Evolutionary conservation across 2,113 vertebrate species (phyloP).

Genomic region (Gopherus flavomarginatus): DNA sequence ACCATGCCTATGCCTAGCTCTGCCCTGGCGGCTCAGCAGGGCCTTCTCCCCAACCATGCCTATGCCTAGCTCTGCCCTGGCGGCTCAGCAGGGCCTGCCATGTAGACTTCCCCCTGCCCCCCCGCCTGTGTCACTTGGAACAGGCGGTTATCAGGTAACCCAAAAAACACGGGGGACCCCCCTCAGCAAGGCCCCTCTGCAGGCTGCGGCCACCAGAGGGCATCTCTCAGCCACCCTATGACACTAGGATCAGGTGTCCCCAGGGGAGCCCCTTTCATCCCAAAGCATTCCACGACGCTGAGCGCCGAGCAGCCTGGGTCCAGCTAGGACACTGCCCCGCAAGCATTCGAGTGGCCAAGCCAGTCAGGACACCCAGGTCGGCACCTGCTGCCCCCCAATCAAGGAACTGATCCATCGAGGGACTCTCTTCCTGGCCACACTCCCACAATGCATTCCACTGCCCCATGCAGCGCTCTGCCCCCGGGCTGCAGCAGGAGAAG

Average conservation of each 20-base stretch:
- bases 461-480: not conserved
- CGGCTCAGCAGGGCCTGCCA: not conserved
- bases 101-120: too few species aligned
- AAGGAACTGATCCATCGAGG: not conserved
- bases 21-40: too few species aligned
- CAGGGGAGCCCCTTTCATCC: not conserved
- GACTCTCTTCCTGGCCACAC: not conserved
- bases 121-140: too few species aligned
- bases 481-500: not conserved
- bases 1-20: not conserved
- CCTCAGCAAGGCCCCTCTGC: not conserved
- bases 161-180: not conserved
- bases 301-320: not conserved
- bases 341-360: too few species aligned
- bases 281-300: not conserved
- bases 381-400: not conserved
- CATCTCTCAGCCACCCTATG: too few species aligned
- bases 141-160: not conserved
- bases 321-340: too few species aligned
- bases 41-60: accelerated
- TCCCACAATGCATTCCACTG: not conserved
- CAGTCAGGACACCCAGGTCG: too few species aligned
- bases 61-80: not conserved
- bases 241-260: not conserved
- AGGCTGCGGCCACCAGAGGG: too few species aligned